These are phyloP conservation scores for Leucoraja erinaceus DNA, from an alignment of 2,113 vertebrate species.

Conservation along the genomic window DNA sequence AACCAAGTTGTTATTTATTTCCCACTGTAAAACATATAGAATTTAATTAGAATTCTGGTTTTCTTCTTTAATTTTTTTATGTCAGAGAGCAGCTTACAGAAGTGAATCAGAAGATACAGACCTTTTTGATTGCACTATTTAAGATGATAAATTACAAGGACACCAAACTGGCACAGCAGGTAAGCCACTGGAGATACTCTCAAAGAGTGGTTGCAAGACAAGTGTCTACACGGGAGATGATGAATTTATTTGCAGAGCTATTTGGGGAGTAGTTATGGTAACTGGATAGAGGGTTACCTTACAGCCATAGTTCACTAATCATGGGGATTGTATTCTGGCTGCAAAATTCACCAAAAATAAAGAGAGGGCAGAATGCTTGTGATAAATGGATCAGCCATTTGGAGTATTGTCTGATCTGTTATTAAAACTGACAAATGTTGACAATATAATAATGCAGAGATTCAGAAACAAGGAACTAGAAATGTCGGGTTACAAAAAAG, in stretches of 20 bases:
- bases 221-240: not conserved
- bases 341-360: not conserved
- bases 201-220: not conserved
- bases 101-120: not conserved
- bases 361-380: not conserved
- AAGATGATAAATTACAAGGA: slow-evolving; percentile 20
- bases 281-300: too few relatives aligned
- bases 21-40: not conserved
- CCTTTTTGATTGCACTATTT: not conserved
- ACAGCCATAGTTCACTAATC: too few relatives aligned
- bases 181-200: not conserved
- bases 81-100: not conserved
- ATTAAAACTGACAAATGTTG: too few relatives aligned
- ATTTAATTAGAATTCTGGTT: not conserved
- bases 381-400: too few relatives aligned
- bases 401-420: too few relatives aligned
- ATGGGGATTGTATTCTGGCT: not conserved
- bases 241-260: not conserved
- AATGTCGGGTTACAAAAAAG: too few relatives aligned
- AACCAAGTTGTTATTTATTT: not conserved
- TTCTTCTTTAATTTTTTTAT: not conserved
- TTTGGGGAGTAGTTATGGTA: too few relatives aligned
- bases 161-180: slow-evolving; percentile 4
- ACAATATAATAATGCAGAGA: too few relatives aligned
- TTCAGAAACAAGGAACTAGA: too few relatives aligned